Evolutionary conservation across 1,140 invertebrate species (phyloP), one percentile per base, ranked within the genome.

Genomic region (Rhynchophorus ferrugineus): DNA sequence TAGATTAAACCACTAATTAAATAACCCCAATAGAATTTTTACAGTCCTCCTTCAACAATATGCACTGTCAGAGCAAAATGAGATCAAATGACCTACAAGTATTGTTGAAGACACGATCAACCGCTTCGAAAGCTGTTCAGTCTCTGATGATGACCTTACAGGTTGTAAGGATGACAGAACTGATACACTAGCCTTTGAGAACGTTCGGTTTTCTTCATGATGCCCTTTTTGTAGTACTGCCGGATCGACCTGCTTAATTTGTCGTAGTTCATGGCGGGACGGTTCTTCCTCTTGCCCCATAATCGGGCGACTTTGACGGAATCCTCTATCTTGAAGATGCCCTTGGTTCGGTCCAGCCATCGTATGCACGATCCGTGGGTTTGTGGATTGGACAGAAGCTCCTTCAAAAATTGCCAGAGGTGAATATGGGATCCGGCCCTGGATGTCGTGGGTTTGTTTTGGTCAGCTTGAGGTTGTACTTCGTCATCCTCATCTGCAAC

Each of bases 221-320:
- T 99, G 36, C 94, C 94, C 71, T 99, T 99, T 73, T 98, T 98
- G 79, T 99, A 99, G 75, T 99, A 99, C 71, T 99, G 96, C 13
- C 96, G 77, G 59, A 99, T 96, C 56, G 94, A 97, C 36, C 96
- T 82, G 48, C 92, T 96, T 22, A 99, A 74, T 69, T 99, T 99
- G 76, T 99, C 96, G 73, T 99, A 99, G 75, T 99, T 99, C 95
- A 99, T 99, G 2, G 94, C 93, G 0, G 95, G 94, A 9, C 95
- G 78, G 74, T 99, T 99, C 72, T 99, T 99, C 36, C 95, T 78
- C 56, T 89, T 84, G 29, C 96, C 96, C 96, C 96, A 99, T 3
- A 97, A 78, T 51, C 86, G 79, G 0, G 96, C 96, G 16, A 99
- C 93, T 54, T 89, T 80, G 14, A 95, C 91, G 3, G 93, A 97